Evolutionary conservation across 2,113 vertebrate genomes (phyloP), one percentile per base, ranked within the genome.

Genomic region (Ivindomyrus marchei): DNA sequence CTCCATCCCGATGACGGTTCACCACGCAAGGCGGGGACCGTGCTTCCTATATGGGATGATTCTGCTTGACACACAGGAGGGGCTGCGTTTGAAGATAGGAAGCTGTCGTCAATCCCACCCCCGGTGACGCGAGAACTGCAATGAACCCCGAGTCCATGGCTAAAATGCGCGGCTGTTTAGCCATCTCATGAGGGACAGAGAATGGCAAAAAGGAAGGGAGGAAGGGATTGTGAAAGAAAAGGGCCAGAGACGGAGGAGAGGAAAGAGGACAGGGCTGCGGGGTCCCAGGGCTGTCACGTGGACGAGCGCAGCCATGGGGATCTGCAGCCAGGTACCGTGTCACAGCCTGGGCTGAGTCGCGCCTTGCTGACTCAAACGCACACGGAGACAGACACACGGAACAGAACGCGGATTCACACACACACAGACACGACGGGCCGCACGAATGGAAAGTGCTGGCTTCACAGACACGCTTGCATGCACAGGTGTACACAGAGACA

Each of bases 401-500:
- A 36, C 27, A 19, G 13, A 17, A 15, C 27, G 31, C 0, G 5
- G 31, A 66, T 66, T 74, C 13, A 13, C 66, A 74, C 66, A 70
- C 11, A 74, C 2, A 15, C n/a, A 66, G 52, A 53, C 56, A 24
- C 56, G 8, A 58, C 2, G 24, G 58, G 58, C 58, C n/a, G 24
- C 58, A 27, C 2, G 24, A 24, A 62, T n/a, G 58, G 21, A 62
- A 62, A 62, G 66, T 74, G 66, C 27, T 15, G 31, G 31, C 10
- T 36, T 36, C 70, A 74, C 70, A 74, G 70, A 74, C 70, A 36
- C 70, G 56, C 56, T 9, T 24, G 21, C 56, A 70, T 27, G 66
- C 66, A 42, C 74, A 80, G 74, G 74, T 80, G 74, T 93, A 93
- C 53, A 87, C 90, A 70, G 66, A 91, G 56, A 80, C 88, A 87